These are phyloP conservation scores for Leptodactylus fallax DNA, from an alignment of 2,797 vertebrate species.

Conservation along the genomic window DNA sequence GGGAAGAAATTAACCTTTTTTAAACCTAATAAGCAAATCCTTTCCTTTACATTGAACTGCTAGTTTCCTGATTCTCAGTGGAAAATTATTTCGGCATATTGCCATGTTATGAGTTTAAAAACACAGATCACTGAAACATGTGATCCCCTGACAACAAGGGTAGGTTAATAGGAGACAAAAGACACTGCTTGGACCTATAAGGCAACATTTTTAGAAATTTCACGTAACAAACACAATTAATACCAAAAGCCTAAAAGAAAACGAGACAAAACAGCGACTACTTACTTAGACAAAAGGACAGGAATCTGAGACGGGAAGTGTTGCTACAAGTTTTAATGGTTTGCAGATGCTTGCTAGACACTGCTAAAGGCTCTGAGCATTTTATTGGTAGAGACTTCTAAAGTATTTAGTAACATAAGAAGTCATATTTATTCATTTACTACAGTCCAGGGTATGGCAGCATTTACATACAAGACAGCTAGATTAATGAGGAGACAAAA, in stretches of 20 bases:
- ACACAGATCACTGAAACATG: not conserved
- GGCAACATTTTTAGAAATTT: not conserved
- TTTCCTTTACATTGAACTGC: not conserved
- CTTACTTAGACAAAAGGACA: constrained; percentile 49
- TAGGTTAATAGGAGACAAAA: not conserved
- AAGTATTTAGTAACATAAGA: constrained; percentile 50
- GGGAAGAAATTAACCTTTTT: not conserved
- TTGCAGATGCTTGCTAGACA: constrained; percentile 52
- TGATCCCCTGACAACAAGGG: not conserved
- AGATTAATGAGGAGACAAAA: too few relatives aligned
- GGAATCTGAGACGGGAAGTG: constrained; percentile 58
- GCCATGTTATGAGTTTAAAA: constrained; percentile 27
- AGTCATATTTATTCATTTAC: constrained; percentile 20
- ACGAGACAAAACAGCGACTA: constrained; percentile 20
- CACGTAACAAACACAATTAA: constrained; percentile 19
- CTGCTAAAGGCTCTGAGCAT: constrained; percentile 9
- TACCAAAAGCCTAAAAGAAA: constrained; percentile 18
- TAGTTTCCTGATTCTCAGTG: not conserved
- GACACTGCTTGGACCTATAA: not conserved
- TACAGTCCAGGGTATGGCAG: not conserved
- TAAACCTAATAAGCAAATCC: not conserved
- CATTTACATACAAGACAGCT: not conserved
- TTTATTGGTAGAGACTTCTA: constrained; percentile 41
- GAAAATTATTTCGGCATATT: constrained; percentile 22
- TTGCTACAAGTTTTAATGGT: constrained; percentile 42